These are phyloP conservation scores for Corydoras maculifer DNA, from an alignment of 2,113 vertebrate genomes.

Conservation along the genomic window DNA sequence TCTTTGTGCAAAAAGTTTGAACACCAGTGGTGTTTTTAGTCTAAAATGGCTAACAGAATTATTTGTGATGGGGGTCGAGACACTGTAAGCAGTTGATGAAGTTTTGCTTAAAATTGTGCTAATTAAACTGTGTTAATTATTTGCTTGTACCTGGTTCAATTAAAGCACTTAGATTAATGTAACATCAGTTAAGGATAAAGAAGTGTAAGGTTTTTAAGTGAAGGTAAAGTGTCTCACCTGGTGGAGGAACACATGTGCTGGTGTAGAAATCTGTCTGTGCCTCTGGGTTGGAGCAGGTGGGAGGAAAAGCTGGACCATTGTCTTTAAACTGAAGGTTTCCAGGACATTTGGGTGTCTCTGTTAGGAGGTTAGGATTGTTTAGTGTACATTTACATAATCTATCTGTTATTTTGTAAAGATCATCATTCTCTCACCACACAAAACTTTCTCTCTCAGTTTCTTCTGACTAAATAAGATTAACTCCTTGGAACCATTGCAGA, in stretches of 20 bases:
- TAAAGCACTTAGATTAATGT: not conserved
- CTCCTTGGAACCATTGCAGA: conserved; percentile 30
- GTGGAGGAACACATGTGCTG: conserved; percentile 54
- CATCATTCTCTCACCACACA: conserved; percentile 46
- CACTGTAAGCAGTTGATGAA: too few species aligned
- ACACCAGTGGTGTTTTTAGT: too few species aligned
- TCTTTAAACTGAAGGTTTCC: conserved; percentile 51
- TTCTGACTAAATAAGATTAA: not conserved
- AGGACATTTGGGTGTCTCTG: conserved; percentile 49
- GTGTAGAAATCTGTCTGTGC: conserved; percentile 12
- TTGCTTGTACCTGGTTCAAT: too few species aligned
- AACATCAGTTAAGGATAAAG: not conserved
- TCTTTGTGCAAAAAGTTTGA: too few species aligned
- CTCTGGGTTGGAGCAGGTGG: conserved; percentile 55
- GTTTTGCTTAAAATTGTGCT: too few species aligned
- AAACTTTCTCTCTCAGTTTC: conserved; percentile 40
- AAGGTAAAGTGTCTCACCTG: conserved; percentile 38
- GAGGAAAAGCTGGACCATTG: conserved; percentile 44
- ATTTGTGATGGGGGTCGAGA: too few species aligned
- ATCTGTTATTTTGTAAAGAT: not conserved
- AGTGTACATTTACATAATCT: not conserved
- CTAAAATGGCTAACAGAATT: too few species aligned
- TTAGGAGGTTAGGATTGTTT: not conserved
- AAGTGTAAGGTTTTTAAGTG: not conserved
- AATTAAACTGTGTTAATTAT: too few species aligned